Evolutionary conservation across 2,113 vertebrate species (phyloP).

Genomic region (Uropsilus gracilis): DNA sequence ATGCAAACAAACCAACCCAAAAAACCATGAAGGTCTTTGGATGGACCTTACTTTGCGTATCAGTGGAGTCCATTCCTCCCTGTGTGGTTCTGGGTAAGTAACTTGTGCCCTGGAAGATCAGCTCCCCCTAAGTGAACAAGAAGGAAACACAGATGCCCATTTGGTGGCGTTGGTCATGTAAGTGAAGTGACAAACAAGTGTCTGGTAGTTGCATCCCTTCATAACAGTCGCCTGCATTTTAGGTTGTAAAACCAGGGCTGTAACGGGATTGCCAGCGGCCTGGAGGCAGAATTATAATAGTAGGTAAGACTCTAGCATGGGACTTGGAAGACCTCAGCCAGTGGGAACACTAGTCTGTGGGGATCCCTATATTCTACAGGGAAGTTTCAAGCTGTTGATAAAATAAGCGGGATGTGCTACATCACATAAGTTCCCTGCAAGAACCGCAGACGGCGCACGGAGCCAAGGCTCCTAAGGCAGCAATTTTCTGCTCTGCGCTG

Average conservation of each 20-base stretch:
- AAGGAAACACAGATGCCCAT: not conserved
- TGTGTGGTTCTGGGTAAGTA: not conserved
- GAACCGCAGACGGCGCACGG: accelerated
- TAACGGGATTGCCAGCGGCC: not conserved
- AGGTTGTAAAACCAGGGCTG: not conserved
- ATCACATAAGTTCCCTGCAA: not conserved
- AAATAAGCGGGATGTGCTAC: not conserved
- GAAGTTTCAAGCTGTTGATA: slow-evolving; percentile 1
- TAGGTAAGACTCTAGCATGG: not conserved
- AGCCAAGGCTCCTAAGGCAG: not conserved
- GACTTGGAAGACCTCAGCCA: not conserved
- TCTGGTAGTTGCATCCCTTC: not conserved
- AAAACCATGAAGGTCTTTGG: not conserved
- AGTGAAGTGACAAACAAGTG: not conserved
- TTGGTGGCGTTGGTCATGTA: not conserved
- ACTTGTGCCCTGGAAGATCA: not conserved
- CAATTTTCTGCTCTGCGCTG: not conserved
- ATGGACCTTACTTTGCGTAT: not conserved
- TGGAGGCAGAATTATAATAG: not conserved
- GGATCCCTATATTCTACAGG: slow-evolving; percentile 33
- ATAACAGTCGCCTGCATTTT: not conserved
- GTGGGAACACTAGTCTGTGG: not conserved
- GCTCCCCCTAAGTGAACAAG: not conserved
- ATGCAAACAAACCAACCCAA: accelerated
- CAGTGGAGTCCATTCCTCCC: not conserved